Evolutionary conservation across 2,797 vertebrate species (phyloP).

Genomic region (Pangasius larnaudii): DNA sequence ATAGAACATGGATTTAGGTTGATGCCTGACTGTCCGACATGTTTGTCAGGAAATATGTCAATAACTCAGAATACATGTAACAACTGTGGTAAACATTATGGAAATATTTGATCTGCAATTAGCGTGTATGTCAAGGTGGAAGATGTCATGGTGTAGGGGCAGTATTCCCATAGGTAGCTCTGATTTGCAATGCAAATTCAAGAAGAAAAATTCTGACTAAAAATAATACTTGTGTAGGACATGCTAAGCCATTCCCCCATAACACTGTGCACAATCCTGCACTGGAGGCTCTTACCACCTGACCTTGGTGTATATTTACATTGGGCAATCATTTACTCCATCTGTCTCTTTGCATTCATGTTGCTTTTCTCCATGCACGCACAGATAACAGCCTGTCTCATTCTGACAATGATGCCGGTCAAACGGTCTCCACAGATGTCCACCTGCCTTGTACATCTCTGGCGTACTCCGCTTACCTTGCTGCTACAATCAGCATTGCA

Average conservation of each 20-base stretch:
- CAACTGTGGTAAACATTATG: not conserved
- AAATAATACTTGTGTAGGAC: not conserved
- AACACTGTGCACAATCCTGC: not conserved
- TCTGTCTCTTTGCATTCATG: constrained; percentile 22
- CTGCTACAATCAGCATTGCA: constrained; percentile 34
- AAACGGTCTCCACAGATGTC: constrained; percentile 35
- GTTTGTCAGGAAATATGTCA: constrained; percentile 17
- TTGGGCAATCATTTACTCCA: constrained; percentile 4
- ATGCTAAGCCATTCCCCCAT: not conserved
- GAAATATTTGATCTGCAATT: constrained; percentile 11
- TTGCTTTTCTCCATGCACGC: constrained; percentile 14
- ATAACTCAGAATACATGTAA: constrained; percentile 25
- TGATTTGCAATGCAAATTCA: not conserved
- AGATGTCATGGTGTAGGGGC: too few species aligned
- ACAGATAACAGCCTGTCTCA: not conserved
- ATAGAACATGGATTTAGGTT: constrained; percentile 23
- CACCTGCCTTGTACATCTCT: constrained; percentile 15
- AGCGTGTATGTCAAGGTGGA: not conserved
- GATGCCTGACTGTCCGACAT: constrained; percentile 28
- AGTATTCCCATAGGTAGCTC: not conserved
- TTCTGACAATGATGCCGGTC: constrained; percentile 14
- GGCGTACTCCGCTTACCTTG: constrained; percentile 41
- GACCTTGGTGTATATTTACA: constrained; percentile 15
- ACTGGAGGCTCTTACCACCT: not conserved
- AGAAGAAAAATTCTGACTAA: not conserved